Percentiles rank a stretch among this genome's conserved stretches.
phyloP scores from a whole-genome alignment of 2,113 vertebrate genomes.

The Sterrhoptilus dennistouni region DNA sequence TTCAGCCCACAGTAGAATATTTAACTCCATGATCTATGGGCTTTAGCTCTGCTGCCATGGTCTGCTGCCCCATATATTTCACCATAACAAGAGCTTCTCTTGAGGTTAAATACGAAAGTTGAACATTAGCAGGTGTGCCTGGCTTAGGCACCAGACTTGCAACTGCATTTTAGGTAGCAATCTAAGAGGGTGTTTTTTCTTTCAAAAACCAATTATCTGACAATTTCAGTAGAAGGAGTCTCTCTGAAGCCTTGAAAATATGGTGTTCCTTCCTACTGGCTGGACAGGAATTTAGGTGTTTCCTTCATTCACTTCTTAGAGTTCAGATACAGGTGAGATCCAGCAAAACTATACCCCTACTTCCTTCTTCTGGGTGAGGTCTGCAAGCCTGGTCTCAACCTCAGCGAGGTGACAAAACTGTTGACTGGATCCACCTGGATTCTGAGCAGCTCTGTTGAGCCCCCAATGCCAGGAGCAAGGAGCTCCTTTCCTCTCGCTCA shows the following conservation, averaged over 20 bases:
- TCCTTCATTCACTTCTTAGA: not conserved
- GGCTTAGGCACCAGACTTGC: not conserved
- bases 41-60: not conserved
- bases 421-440: not conserved
- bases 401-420: not conserved
- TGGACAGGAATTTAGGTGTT: not conserved
- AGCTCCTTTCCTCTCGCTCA: not conserved
- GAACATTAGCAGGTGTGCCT: not conserved
- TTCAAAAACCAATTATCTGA: not conserved
- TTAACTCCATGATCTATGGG: conserved; percentile 28
- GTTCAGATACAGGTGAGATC: not conserved
- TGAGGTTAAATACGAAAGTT: not conserved
- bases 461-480: rapidly evolving
- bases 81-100: not conserved
- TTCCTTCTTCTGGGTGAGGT: not conserved
- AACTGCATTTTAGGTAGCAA: not conserved
- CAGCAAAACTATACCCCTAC: not conserved
- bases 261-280: not conserved
- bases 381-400: not conserved
- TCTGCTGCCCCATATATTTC: conserved; percentile 43
- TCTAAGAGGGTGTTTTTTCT: not conserved
- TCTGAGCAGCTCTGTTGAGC: not conserved
- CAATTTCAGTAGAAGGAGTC: not conserved
- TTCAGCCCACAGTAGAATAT: conserved; percentile 31
- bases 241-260: not conserved